Conservation (phyloP, 1,140 invertebrate species). For the Orius insidiosus region DNA sequence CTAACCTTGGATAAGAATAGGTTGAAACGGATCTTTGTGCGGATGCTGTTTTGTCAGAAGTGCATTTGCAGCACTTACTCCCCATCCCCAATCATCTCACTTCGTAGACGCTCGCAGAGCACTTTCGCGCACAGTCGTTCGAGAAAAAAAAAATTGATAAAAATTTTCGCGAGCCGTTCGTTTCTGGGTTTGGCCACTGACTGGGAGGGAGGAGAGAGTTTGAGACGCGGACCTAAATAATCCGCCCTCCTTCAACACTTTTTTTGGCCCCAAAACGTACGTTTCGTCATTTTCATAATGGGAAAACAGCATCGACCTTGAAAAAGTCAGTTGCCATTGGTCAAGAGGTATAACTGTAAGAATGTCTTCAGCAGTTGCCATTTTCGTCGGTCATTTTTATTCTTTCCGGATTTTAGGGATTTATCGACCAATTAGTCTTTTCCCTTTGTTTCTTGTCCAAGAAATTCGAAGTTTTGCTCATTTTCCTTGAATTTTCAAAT, state of each 20-base stretch:
- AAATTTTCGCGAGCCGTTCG: constrained; percentile 24
- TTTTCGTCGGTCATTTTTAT: too few relatives aligned
- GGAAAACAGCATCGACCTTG: too few relatives aligned
- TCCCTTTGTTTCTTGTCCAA: too few relatives aligned
- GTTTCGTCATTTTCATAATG: too few relatives aligned
- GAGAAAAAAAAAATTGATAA: constrained; percentile 23
- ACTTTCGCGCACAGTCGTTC: constrained; percentile 23
- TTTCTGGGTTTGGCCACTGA: constrained; percentile 17
- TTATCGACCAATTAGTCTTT: too few relatives aligned
- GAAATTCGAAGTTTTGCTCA: too few relatives aligned
- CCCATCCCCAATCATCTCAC: constrained; percentile 25
- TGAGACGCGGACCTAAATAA: constrained; percentile 4
- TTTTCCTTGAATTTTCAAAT: too few relatives aligned
- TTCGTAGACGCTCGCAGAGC: too few relatives aligned
- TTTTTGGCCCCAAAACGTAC: constrained; percentile 17
- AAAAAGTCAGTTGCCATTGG: too few relatives aligned
- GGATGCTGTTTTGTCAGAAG: constrained; percentile 25
- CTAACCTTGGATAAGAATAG: constrained; percentile 15
- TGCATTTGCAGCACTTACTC: constrained; percentile 32
- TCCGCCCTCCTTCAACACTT: constrained; percentile 11
- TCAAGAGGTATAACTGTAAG: too few relatives aligned
- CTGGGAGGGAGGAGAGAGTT: constrained; percentile 3
- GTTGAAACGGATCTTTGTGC: constrained; percentile 12
- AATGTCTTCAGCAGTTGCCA: too few relatives aligned
- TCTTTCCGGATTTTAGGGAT: too few relatives aligned